Evolutionary conservation across 2,113 vertebrate genomes (phyloP).

Genomic region (Hippocampus guttulatus): DNA sequence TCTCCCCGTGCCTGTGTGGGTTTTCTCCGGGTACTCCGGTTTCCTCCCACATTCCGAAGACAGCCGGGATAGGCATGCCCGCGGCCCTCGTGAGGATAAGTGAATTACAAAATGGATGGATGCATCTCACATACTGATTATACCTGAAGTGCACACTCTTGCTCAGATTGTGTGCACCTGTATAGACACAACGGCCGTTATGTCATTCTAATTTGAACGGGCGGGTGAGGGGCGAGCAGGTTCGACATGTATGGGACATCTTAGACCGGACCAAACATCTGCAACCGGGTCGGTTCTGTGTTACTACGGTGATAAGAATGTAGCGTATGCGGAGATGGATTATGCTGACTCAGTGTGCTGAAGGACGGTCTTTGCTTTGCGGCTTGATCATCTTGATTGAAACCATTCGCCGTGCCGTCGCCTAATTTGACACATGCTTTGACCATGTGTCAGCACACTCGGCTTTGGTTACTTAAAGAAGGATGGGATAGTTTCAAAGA

Average conservation of each 20-base stretch:
- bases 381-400: not conserved
- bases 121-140: not conserved
- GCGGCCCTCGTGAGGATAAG: too few relatives aligned
- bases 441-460: not conserved
- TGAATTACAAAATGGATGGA: too few relatives aligned
- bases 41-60: too few relatives aligned
- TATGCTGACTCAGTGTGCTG: not conserved
- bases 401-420: not conserved
- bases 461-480: not conserved
- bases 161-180: not conserved
- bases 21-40: too few relatives aligned
- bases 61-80: too few relatives aligned
- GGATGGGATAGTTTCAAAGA: not conserved
- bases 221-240: not conserved
- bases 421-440: not conserved
- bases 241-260: not conserved
- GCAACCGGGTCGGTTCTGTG: not conserved
- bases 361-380: not conserved
- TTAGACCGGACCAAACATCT: slow-evolving; percentile 2
- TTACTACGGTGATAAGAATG: not conserved
- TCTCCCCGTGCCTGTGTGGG: too few relatives aligned
- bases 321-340: not conserved
- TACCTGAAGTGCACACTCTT: not conserved
- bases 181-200: not conserved
- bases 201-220: not conserved